Percentiles rank a stretch among this genome's conserved stretches.
Evolutionary conservation across 2,113 vertebrate genomes (phyloP).

Genomic region (Apteryx mantelli): DNA sequence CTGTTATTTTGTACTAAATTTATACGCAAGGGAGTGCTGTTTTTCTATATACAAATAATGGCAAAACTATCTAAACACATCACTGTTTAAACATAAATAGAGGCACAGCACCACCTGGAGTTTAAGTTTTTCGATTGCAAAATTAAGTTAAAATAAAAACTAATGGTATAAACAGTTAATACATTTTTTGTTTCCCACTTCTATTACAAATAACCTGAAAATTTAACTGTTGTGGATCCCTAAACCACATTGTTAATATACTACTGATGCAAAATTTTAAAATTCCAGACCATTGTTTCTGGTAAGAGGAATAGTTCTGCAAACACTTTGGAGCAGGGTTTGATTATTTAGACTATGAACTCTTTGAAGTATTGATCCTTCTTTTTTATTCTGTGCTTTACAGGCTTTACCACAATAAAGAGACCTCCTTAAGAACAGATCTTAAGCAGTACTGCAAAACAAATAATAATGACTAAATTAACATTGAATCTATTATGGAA

Average conservation of each 20-base stretch:
- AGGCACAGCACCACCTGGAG: constrained; percentile 76
- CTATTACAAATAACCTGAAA: not conserved
- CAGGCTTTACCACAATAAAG: not conserved
- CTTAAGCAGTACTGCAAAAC: not conserved
- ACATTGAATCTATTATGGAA: not conserved
- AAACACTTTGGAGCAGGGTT: not conserved
- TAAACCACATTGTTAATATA: not conserved
- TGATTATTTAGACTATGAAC: not conserved
- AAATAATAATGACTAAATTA: not conserved
- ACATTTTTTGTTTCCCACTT: accelerated
- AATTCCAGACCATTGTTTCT: not conserved
- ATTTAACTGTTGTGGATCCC: not conserved
- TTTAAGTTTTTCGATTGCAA: constrained; percentile 9
- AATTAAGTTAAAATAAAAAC: not conserved
- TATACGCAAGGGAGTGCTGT: not conserved
- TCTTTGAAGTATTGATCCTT: not conserved
- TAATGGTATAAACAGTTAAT: not conserved
- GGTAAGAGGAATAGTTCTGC: not conserved
- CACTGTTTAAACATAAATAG: not conserved
- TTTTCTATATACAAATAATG: not conserved
- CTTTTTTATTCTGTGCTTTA: not conserved
- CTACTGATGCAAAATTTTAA: accelerated
- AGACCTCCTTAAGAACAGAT: not conserved
- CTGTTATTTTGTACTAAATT: not conserved
- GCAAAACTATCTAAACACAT: not conserved